Base-by-base conservation (phyloP, 2,888 invertebrate species). In the Mythimna impura region DNA sequence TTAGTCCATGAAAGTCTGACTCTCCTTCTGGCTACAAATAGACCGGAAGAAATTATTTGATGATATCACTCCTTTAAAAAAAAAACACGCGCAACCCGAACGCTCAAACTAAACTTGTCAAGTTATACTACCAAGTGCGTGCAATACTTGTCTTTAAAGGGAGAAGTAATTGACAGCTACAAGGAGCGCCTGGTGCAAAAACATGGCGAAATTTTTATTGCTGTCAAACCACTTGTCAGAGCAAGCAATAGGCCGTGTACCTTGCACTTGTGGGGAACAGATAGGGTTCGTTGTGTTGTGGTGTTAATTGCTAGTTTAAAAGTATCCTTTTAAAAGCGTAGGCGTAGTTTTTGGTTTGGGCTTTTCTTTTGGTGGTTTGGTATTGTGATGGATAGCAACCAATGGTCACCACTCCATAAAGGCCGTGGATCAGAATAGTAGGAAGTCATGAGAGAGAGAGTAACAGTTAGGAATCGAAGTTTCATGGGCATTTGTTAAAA, bases 141-240 rank as follows among this genome's bases (percentile, higher is more conserved):
- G 93, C 89, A 82, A 80, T 83, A 88, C 88, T 88, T 90, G 91
- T 92, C 93, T 94, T 93, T 85, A 84, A 86, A 89, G 92, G 93
- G 93, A 88, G 89, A 78, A 83, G 87, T 91, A 93, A 94, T 93
- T 95, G 95, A 94, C 95, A 94, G 93, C 80, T 89, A 91, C 91
- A 89, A 94, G 93, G 91, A 94, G 93, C 89, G 89, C 81, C 89
- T 89, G 90, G 91, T 93, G 93, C 91, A 92, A 94, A 94, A 95
- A 95, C 93, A 95, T 95, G 94, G 94, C 92, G 90, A 91, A 30
- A 92, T 91, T 94, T 93, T 92, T 91, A 91, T 92, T 90, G 91
- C 93, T 93, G 94, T 93, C 94, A 94, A 91, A 90, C 91, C 92
- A 92, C 90, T 93, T 90, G 90, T 82, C 81, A 80, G 77, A 75